These are phyloP conservation scores for Eulimnadia texana DNA, from an alignment of 1,140 invertebrate species.

Conservation along the genomic window DNA sequence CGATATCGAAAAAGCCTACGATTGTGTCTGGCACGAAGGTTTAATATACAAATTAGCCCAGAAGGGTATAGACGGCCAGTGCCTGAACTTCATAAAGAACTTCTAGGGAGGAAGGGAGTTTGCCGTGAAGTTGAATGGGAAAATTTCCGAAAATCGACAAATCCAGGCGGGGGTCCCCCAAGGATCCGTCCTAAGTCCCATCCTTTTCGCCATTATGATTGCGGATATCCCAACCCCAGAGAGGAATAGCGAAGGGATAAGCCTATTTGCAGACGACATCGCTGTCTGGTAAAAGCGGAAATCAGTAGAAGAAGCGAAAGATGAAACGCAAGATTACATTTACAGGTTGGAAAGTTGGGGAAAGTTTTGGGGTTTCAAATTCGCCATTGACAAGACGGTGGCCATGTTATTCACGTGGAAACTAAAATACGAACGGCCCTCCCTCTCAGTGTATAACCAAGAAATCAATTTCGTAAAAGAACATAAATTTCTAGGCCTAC, in stretches of 20 bases:
- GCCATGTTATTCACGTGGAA: not conserved
- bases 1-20: conserved; percentile 28
- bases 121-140: not conserved
- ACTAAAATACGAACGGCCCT: not conserved
- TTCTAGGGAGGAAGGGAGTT: not conserved
- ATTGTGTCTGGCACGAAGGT: conserved; percentile 25
- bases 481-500: not conserved
- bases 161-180: not conserved
- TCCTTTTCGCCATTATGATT: not conserved
- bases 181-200: not conserved
- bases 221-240: not conserved
- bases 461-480: not conserved
- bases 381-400: not conserved
- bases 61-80: conserved; percentile 1
- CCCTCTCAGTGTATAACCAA: not conserved
- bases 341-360: not conserved
- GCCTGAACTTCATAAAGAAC: conserved; percentile 1
- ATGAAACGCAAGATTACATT: not conserved
- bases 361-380: not conserved
- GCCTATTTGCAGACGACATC: not conserved
- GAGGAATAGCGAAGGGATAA: not conserved
- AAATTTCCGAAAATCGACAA: not conserved
- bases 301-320: not conserved
- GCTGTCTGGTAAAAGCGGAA: not conserved
- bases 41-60: conserved; percentile 23